Percentiles rank a stretch among this genome's conserved stretches.
These are phyloP conservation scores for Graptemys geographica DNA, from an alignment of 2,797 vertebrate species.

Conservation along the genomic window DNA sequence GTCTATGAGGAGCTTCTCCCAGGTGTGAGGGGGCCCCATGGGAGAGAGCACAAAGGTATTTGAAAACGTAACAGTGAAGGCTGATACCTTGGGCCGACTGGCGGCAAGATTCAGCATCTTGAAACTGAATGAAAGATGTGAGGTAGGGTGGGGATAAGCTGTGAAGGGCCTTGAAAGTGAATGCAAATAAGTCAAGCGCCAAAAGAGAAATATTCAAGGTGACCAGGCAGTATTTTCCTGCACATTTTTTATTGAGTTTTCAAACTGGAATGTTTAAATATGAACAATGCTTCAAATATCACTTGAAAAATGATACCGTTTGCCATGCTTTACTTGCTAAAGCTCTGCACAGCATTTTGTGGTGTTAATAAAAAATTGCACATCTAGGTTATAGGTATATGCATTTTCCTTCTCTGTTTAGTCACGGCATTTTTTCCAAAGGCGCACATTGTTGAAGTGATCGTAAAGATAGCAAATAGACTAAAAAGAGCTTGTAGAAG, in stretches of 20 bases:
- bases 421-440: not conserved
- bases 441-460: not conserved
- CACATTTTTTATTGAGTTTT: not conserved
- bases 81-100: too few species aligned
- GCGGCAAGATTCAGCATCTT: too few species aligned
- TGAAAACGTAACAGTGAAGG: too few species aligned
- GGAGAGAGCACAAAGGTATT: too few species aligned
- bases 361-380: not conserved
- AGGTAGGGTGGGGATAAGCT: too few species aligned
- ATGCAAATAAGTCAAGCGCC: fast-evolving
- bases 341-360: not conserved
- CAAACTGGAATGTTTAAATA: conserved; percentile 34
- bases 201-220: not conserved
- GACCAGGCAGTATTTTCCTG: not conserved
- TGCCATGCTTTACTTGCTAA: not conserved
- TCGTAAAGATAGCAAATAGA: not conserved
- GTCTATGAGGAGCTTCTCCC: too few species aligned
- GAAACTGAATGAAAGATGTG: too few species aligned
- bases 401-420: not conserved
- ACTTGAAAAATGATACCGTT: not conserved
- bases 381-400: not conserved
- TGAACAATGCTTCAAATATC: not conserved
- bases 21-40: too few species aligned
- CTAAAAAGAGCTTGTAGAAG: fast-evolving
- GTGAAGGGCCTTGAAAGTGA: too few species aligned